Percentiles rank a stretch among this genome's conserved stretches.
phyloP scores from a whole-genome alignment of 2,797 vertebrate species.

The Peromyscus aztecus region DNA sequence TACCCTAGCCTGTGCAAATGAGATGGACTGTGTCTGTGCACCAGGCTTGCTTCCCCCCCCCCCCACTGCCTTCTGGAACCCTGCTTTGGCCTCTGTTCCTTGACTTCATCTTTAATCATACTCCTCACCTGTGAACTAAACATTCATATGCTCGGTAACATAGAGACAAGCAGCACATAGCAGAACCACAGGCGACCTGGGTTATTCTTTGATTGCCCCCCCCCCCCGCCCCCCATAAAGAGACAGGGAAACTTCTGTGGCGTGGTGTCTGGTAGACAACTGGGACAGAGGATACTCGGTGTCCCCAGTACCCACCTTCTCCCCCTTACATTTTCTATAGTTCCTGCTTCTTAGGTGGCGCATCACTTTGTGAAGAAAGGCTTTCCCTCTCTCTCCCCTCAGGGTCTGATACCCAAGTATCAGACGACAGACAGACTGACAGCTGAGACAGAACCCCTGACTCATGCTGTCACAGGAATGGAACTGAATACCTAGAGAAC shows the following conservation, averaged over 20 bases:
- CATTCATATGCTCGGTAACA: constrained; percentile 21
- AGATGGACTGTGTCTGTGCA: neutral
- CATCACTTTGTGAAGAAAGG: neutral
- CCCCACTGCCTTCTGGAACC: neutral
- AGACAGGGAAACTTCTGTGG: neutral
- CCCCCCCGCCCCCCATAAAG: neutral
- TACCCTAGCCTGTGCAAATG: neutral
- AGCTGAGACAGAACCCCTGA: neutral
- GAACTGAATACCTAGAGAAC: neutral
- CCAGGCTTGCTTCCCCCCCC: neutral
- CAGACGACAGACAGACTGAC: neutral
- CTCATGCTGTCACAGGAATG: neutral
- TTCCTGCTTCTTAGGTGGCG: neutral
- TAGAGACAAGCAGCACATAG: neutral
- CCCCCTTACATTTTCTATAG: neutral
- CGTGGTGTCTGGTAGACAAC: neutral
- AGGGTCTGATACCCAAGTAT: neutral
- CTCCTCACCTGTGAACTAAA: neutral
- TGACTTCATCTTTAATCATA: constrained; percentile 29
- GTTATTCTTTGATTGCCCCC: neutral
- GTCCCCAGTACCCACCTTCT: neutral
- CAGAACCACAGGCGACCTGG: neutral
- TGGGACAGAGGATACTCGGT: neutral
- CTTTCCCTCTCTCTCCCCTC: neutral
- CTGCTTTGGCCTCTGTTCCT: neutral